Percentiles rank a stretch among this genome's conserved stretches.
These are phyloP conservation scores for Plestiodon gilberti DNA, from an alignment of 2,113 vertebrate species.

Conservation along the genomic window DNA sequence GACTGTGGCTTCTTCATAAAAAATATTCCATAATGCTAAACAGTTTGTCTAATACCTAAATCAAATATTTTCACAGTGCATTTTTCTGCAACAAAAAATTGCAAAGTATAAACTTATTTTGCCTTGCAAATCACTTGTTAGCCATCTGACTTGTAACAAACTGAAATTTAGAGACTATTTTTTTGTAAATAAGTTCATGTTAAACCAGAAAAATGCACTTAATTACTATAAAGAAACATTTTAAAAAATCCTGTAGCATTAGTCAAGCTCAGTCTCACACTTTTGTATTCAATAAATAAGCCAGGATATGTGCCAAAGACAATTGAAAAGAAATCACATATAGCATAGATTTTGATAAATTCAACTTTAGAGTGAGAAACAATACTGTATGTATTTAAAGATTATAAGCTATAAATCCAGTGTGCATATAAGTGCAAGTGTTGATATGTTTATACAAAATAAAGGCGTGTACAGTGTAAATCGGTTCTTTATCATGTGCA, in stretches of 20 bases:
- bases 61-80: constrained; percentile 37
- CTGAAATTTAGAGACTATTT: constrained; percentile 49
- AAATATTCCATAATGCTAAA: constrained; percentile 44
- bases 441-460: constrained; percentile 59
- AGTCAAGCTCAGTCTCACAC: constrained; percentile 18
- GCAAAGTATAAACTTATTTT: constrained; percentile 31
- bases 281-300: constrained; percentile 64
- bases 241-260: constrained; percentile 42
- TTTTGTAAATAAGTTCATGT: constrained; percentile 70
- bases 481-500: constrained; percentile 42
- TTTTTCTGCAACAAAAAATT: constrained; percentile 39
- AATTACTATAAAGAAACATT: constrained; percentile 37
- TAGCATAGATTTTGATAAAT: constrained; percentile 58
- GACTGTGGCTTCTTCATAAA: constrained; percentile 40
- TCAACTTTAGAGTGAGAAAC: constrained; percentile 63
- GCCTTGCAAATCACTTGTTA: constrained; percentile 48
- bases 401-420: constrained; percentile 34
- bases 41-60: constrained; percentile 46
- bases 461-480: constrained; percentile 50
- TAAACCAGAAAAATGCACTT: constrained; percentile 49
- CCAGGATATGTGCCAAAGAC: constrained; percentile 75
- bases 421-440: constrained; percentile 53
- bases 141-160: constrained; percentile 59
- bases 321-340: constrained; percentile 50
- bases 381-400: constrained; percentile 60